A percentile compares a stretch with the other conserved stretches of the same genome.
phyloP scores from a whole-genome alignment of 2,888 invertebrate species.

The Kryphioiulus occultus region DNA sequence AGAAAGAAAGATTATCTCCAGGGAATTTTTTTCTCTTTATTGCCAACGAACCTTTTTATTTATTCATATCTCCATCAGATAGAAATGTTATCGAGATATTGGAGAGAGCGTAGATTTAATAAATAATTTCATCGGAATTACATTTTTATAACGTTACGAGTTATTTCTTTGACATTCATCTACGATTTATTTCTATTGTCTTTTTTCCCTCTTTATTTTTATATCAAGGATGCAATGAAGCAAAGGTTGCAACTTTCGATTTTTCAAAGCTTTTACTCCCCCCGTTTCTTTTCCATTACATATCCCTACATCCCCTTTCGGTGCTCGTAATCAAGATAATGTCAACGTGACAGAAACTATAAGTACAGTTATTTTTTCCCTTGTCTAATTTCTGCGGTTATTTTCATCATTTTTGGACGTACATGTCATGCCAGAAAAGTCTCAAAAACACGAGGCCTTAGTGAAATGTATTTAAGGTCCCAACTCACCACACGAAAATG shows the following conservation, averaged over 20 bases:
- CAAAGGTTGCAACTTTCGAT: conserved; percentile 30
- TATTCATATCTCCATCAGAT: conserved; percentile 24
- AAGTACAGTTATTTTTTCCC: conserved; percentile 22
- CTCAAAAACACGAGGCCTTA: not conserved
- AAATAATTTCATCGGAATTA: conserved; percentile 31
- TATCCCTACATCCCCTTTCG: not conserved
- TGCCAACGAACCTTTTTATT: not conserved
- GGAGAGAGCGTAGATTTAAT: conserved; percentile 28
- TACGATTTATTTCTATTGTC: conserved; percentile 30
- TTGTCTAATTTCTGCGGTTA: not conserved
- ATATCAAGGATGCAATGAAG: not conserved
- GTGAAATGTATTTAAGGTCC: not conserved
- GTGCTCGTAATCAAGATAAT: not conserved
- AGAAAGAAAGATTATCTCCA: not conserved
- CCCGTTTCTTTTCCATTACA: not conserved
- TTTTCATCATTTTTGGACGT: not conserved
- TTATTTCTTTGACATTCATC: conserved; percentile 30
- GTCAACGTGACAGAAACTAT: conserved; percentile 28
- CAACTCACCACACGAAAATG: not conserved
- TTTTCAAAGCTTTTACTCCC: not conserved
- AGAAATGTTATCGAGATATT: conserved; percentile 26
- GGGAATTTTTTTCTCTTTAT: not conserved
- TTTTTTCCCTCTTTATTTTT: not conserved
- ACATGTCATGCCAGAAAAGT: not conserved
- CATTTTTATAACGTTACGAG: conserved; percentile 11